phyloP scores from a whole-genome alignment of 2,888 invertebrate genomes.

The Diachrysia chrysitis region DNA sequence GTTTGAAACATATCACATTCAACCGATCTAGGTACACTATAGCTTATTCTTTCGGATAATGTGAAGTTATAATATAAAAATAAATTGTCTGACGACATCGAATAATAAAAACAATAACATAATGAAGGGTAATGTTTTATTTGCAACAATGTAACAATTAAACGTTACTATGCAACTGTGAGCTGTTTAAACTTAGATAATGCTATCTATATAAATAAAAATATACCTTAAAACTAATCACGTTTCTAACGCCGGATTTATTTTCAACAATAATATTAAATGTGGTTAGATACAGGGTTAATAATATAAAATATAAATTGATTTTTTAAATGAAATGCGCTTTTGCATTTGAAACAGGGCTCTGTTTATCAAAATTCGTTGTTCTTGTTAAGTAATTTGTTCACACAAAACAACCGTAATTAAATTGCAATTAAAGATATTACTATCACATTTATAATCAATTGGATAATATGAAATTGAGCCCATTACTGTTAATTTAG shows the following conservation, averaged over 20 bases:
- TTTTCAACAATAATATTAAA: too few relatives aligned
- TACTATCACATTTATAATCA: background rate
- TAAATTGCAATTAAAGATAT: background rate
- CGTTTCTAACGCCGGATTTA: too few relatives aligned
- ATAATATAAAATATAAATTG: too few relatives aligned
- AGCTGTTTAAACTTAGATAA: background rate
- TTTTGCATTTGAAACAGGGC: background rate
- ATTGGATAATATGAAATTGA: conserved; percentile 1
- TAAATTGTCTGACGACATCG: background rate
- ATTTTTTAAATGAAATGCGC: too few relatives aligned
- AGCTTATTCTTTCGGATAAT: conserved; percentile 1
- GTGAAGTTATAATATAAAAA: too few relatives aligned
- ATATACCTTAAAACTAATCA: background rate
- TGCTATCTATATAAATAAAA: background rate
- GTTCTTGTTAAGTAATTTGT: background rate
- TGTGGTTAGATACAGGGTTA: too few relatives aligned
- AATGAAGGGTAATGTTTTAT: background rate
- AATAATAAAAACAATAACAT: conserved; percentile 6
- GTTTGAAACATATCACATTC: background rate
- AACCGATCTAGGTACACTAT: background rate
- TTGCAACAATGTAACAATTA: background rate
- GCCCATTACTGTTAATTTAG: conserved; percentile 4
- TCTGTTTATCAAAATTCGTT: background rate
- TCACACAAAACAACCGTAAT: background rate
- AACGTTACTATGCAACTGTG: background rate